Evolutionary conservation across 2,888 invertebrate species (phyloP), one percentile per base, ranked within the genome.

Genomic region (Drosophila prolongata): DNA sequence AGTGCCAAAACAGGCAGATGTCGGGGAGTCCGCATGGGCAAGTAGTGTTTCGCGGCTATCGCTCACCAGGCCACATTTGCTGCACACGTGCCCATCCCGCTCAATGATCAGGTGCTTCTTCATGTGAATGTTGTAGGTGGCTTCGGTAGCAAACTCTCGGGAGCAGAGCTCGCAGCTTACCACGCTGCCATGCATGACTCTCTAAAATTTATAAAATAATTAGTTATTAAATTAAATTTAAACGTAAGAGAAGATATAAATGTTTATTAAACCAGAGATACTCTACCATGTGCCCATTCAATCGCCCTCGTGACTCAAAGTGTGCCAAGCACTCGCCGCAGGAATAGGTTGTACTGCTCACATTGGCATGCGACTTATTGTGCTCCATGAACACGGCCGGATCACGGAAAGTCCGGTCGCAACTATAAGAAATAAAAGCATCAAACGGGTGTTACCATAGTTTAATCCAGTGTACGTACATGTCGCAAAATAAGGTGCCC

Each of bases 341-440:
- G 76, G 57, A 47, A 71, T 72, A 79, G 74, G 90, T 49, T 47
- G 54, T 73, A 57, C 59, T 73, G 79, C 76, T 56, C 55, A 75
- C 71, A 83, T 76, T 87, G 9, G 81, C 27, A 56, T 83, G 83
- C 6, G 76, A 71, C 37, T 72, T 76, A 61, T 67, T 91, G 83
- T 49, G 70, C 71, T 88, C 85, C 44, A 79, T 71, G 43, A 90
- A 91, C 5, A 87, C 71, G 0, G 53, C 55, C 0, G 64, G 34
- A 35, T 83, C 84, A 0, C 89, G 87, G 16, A 83, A 83, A 6
- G 79, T 77, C 2, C 89, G 87, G 86, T 92, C 92, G 52, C 92
- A 92, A 37, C 92, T 92, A n/a, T 0, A 54, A 61, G 40, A 35
- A 27, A 46, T n/a, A 9, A 27, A 1, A n/a, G 4, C 13, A 0